Evolutionary conservation across 2,113 vertebrate species (phyloP).

Genomic region (Ifrita kowaldi): DNA sequence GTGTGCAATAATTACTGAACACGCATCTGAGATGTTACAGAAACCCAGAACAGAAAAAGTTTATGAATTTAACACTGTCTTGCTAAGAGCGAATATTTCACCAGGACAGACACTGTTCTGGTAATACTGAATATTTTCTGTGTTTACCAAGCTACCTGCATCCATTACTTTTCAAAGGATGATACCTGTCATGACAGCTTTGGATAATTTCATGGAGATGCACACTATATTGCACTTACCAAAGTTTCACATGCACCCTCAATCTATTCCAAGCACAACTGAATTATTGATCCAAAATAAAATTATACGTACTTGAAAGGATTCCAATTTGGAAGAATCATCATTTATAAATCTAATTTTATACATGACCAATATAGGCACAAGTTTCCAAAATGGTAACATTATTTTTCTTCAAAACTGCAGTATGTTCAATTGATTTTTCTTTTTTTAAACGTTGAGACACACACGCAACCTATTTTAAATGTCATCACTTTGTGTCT

Average conservation of each 20-base stretch:
- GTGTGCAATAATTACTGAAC: slow-evolving; percentile 41
- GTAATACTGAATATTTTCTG: background rate
- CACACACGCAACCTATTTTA: background rate
- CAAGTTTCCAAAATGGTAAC: slow-evolving; percentile 28
- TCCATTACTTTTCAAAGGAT: slow-evolving; percentile 74
- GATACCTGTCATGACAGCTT: slow-evolving; percentile 68
- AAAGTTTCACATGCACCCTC: background rate
- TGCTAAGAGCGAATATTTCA: slow-evolving; percentile 69
- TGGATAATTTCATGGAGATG: slow-evolving; percentile 69
- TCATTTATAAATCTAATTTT: slow-evolving; percentile 53
- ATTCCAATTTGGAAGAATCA: slow-evolving; percentile 38
- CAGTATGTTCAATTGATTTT: slow-evolving; percentile 16
- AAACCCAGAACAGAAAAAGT: background rate
- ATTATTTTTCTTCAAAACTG: slow-evolving; percentile 23
- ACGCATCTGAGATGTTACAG: slow-evolving; percentile 38
- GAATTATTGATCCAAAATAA: slow-evolving; percentile 56
- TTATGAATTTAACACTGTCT: slow-evolving; percentile 72
- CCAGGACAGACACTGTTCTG: background rate
- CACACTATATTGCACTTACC: slow-evolving; percentile 40
- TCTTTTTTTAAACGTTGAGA: slow-evolving; percentile 17
- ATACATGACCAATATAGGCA: slow-evolving; percentile 29
- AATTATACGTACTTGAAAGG: slow-evolving; percentile 15
- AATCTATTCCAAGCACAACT: slow-evolving; percentile 28
- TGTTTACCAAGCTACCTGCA: background rate
- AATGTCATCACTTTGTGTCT: slow-evolving; percentile 33